These are phyloP conservation scores for Scatophagus argus DNA, from an alignment of 2,113 vertebrate species.

Conservation along the genomic window DNA sequence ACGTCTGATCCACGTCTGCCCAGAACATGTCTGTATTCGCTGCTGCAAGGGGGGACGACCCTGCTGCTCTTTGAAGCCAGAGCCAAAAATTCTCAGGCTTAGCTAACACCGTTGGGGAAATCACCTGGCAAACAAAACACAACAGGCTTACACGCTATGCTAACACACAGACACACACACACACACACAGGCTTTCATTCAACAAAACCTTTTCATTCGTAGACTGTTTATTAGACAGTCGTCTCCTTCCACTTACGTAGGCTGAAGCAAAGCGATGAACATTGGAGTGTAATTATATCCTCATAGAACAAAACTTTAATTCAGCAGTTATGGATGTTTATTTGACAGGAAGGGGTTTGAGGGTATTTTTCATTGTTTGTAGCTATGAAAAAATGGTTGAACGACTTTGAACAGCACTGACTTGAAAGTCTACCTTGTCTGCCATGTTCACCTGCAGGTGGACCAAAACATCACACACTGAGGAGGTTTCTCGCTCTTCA, in stretches of 20 bases:
- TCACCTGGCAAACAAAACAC: constrained; percentile 75
- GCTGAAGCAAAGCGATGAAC: neutral
- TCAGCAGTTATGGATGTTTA: neutral
- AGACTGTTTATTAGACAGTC: constrained; percentile 29
- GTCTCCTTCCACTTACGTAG: constrained; percentile 23
- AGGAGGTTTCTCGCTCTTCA: neutral
- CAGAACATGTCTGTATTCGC: constrained; percentile 79
- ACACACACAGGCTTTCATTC: constrained; percentile 64
- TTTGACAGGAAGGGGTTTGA: constrained; percentile 1
- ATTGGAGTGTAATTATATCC: constrained; percentile 24
- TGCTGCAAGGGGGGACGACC: constrained; percentile 62
- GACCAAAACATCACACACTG: neutral
- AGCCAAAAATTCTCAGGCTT: constrained; percentile 79
- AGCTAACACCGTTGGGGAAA: constrained; percentile 79
- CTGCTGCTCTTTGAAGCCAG: constrained; percentile 77
- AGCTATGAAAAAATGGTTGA: neutral
- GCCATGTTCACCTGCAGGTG: neutral
- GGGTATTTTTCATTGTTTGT: neutral
- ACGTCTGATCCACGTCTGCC: constrained; percentile 20
- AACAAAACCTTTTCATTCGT: constrained; percentile 22
- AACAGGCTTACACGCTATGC: constrained; percentile 52
- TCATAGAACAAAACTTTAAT: neutral
- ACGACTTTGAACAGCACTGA: neutral
- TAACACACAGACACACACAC: constrained; percentile 61
- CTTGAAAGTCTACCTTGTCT: neutral